phyloP scores from a whole-genome alignment of 2,888 invertebrate genomes.

The Ochropleura leucogaster region DNA sequence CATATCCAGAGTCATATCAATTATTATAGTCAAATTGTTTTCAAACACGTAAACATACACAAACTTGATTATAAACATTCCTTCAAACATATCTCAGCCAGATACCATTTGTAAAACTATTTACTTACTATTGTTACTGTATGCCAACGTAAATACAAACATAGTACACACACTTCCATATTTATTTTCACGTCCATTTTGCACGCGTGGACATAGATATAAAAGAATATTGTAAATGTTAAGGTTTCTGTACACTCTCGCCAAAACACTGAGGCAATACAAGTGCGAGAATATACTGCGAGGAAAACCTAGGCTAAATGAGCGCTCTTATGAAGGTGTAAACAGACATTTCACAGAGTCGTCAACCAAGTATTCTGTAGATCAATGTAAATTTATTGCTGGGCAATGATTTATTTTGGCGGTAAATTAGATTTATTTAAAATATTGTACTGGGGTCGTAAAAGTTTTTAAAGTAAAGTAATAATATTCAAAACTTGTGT shows the following conservation, averaged over 20 bases:
- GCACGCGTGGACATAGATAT: conserved; percentile 70
- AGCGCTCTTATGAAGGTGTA: not conserved
- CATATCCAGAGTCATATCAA: not conserved
- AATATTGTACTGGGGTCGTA: no score
- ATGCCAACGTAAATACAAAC: conserved; percentile 31
- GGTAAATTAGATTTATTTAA: no score
- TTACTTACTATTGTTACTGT: conserved; percentile 45
- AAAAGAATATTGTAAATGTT: conserved; percentile 74
- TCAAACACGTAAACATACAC: conserved; percentile 18
- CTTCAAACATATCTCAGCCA: conserved; percentile 2
- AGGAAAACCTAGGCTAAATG: not conserved
- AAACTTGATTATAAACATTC: conserved; percentile 31
- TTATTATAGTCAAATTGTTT: conserved; percentile 32
- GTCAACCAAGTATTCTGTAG: no score
- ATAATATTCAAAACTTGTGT: no score
- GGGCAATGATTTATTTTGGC: no score
- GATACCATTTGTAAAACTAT: conserved; percentile 23
- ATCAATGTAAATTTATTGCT: no score
- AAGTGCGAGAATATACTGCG: not conserved
- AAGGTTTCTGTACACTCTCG: not conserved
- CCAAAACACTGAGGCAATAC: not conserved
- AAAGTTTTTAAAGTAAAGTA: no score
- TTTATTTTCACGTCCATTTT: conserved; percentile 53
- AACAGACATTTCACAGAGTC: no score
- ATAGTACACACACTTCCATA: conserved; percentile 28